These are phyloP conservation scores for Zaprionus davidi DNA, from an alignment of 1,140 invertebrate species.

Conservation along the genomic window DNA sequence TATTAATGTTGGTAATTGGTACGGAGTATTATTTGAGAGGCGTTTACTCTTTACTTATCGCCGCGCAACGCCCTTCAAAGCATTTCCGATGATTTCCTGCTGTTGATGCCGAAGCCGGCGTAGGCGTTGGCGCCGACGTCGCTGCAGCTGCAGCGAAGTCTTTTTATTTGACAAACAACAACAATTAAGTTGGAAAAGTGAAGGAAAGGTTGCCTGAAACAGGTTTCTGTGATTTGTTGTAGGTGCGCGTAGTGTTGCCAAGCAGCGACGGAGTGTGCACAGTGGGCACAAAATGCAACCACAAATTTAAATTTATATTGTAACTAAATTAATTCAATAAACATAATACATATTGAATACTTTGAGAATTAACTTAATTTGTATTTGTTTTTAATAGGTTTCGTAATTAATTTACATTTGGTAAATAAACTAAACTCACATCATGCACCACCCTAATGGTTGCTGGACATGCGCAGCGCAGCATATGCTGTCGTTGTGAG, in stretches of 20 bases:
- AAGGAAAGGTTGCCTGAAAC: conserved; percentile 45
- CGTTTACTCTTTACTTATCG: conserved; percentile 45
- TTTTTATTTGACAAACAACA: conserved; percentile 72
- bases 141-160: conserved; percentile 29
- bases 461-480: conserved; percentile 55
- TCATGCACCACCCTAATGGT: conserved; percentile 31
- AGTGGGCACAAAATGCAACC: conserved; percentile 19
- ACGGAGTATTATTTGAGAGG: conserved; percentile 55
- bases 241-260: conserved; percentile 55
- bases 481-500: conserved; percentile 19
- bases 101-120: conserved; percentile 1
- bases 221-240: conserved; percentile 64
- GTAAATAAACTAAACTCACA: neutral
- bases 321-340: neutral
- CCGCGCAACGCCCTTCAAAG: conserved; percentile 62
- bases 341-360: neutral
- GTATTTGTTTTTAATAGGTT: neutral
- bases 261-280: conserved; percentile 35
- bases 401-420: neutral
- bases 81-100: conserved; percentile 59
- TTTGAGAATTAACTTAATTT: neutral
- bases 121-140: conserved; percentile 16
- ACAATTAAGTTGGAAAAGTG: conserved; percentile 33
- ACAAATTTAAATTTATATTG: neutral
- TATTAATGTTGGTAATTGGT: conserved; percentile 32